Evolutionary conservation across 2,888 invertebrate species (phyloP).

Genomic region (Macroteleia sp.): DNA sequence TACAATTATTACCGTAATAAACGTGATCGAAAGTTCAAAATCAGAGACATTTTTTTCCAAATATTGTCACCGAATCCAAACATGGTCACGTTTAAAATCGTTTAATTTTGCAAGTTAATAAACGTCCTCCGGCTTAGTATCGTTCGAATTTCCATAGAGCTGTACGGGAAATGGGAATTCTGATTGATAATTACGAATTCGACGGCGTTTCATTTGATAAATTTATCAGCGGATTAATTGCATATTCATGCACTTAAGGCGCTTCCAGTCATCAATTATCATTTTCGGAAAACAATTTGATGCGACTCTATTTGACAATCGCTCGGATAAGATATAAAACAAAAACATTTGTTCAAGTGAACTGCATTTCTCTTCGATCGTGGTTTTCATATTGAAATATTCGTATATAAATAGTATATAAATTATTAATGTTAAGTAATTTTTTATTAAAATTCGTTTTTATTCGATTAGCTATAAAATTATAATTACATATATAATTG

Average conservation of each 20-base stretch:
- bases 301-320: constrained; percentile 12
- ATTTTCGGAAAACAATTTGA: constrained; percentile 35
- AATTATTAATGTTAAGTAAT: too few relatives aligned
- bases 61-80: too few relatives aligned
- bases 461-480: too few relatives aligned
- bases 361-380: too few relatives aligned
- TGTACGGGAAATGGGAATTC: constrained; percentile 54
- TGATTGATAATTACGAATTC: constrained; percentile 58
- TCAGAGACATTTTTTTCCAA: too few relatives aligned
- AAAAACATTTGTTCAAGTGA: constrained; percentile 19
- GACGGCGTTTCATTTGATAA: constrained; percentile 58
- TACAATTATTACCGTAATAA: too few relatives aligned
- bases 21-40: too few relatives aligned
- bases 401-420: too few relatives aligned
- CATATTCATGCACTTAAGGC: constrained; percentile 60
- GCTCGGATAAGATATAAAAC: not conserved
- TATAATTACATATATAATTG: too few relatives aligned
- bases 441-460: too few relatives aligned
- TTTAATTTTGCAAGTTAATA: constrained; percentile 36
- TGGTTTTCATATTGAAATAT: too few relatives aligned
- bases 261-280: constrained; percentile 56
- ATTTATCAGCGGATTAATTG: constrained; percentile 57
- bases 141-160: constrained; percentile 44
- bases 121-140: constrained; percentile 28
- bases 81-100: constrained; percentile 2